These are phyloP conservation scores for Chiloscyllium plagiosum DNA, from an alignment of 2,113 vertebrate species.

Conservation along the genomic window DNA sequence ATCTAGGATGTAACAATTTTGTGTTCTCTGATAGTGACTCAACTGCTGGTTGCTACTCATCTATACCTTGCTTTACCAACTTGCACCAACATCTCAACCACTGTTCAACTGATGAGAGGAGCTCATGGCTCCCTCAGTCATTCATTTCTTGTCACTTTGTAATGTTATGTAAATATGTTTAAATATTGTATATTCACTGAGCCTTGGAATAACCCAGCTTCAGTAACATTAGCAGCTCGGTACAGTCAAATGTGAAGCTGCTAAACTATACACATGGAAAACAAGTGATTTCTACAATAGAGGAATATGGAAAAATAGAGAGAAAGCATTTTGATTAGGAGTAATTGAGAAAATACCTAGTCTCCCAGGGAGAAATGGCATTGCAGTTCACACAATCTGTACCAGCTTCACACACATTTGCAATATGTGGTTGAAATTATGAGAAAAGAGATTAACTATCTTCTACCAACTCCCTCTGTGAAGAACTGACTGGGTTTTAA, in stretches of 20 bases:
- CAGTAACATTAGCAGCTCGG: background rate
- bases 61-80: background rate
- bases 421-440: background rate
- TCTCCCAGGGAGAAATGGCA: background rate
- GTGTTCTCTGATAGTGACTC: background rate
- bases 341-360: background rate
- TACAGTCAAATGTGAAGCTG: background rate
- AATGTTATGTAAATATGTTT: no score
- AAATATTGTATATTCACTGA: background rate
- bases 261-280: background rate
- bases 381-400: background rate
- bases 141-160: background rate
- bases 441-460: background rate
- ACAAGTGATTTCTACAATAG: background rate
- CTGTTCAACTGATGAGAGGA: background rate
- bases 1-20: background rate
- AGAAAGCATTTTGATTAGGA: background rate
- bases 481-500: slow-evolving; percentile 1
- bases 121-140: background rate
- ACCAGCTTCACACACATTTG: background rate
- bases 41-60: background rate
- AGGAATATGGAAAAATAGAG: background rate
- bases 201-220: background rate
- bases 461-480: background rate
- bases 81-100: background rate